Evolutionary conservation across 2,888 invertebrate species (phyloP), one percentile per base, ranked within the genome.

Genomic region (Branchellion lobata): DNA sequence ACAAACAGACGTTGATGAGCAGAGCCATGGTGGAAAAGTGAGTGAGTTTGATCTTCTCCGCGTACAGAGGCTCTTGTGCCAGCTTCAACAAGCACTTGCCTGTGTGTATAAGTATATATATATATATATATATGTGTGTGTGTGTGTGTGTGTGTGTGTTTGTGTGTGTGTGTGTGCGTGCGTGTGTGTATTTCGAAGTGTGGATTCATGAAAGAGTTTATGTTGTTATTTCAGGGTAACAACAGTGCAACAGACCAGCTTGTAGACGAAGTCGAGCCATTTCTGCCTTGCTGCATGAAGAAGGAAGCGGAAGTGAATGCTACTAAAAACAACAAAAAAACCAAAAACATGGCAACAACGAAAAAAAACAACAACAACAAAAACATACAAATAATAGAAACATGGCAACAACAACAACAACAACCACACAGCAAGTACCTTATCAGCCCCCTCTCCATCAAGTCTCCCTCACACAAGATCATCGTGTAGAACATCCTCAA

Each of bases 1-100:
- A 5, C 40, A 29, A 51, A 90, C 92, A 88, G 85, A 93, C 92
- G 85, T 93, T 92, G 92, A 97, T 94, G 80, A 97, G 90, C 85
- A 93, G 92, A 0, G 96, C 94, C 47, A 97, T 90, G 86, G 94
- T 94, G 86, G 95, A 96, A 89, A 95, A 97, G 89, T 97, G 96
- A 84, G 95, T 95, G 0, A 94, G 93, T 1, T 93, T 94, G 86
- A 94, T 94, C 87, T 96, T 94, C 87, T 96, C 96, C 0, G 95
- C 94, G 78, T 95, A 97, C 74, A 94, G 94, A 86, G 95, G 95
- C 88, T 97, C 96, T 86, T 97, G 96, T 88, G 95, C 96, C 74
- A 98, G 93, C 89, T 96, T 97, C 77, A 98, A 89, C 93, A 97
- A 95, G 73, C 95, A 95, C 87, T 94, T 94, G 79, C 96, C 97